Conservation (phyloP, 2,113 vertebrate species). For the Trachemys scripta region DNA sequence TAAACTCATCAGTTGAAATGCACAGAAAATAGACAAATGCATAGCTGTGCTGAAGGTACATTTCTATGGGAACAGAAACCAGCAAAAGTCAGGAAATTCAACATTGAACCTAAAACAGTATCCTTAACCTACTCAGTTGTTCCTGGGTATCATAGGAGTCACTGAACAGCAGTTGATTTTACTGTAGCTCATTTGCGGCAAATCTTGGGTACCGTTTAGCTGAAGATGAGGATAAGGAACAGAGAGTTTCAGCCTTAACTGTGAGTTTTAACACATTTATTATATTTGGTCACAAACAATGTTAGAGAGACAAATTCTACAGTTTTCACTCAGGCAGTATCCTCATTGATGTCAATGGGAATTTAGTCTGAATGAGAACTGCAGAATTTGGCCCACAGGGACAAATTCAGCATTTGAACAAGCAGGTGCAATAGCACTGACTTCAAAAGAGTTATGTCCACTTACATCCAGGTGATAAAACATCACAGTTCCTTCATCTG, state of each 20-base stretch:
- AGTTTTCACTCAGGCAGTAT: neutral
- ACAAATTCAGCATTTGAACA: neutral
- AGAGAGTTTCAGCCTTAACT: neutral
- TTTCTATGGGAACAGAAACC: conserved; percentile 22
- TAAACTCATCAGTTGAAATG: neutral
- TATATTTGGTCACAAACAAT: neutral
- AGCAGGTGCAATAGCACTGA: neutral
- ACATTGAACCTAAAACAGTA: neutral
- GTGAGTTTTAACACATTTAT: neutral
- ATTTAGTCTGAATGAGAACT: neutral
- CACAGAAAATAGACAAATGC: neutral
- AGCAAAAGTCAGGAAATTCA: neutral
- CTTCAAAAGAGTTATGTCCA: accelerated
- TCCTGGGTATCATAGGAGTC: neutral
- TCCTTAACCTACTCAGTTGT: neutral
- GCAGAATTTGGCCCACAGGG: neutral
- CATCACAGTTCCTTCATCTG: accelerated
- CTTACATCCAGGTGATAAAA: accelerated
- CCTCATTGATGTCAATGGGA: neutral
- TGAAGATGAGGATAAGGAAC: neutral
- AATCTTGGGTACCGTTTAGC: neutral
- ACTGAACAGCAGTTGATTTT: neutral
- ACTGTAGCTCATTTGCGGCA: neutral
- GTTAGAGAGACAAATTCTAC: neutral
- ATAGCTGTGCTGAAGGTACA: neutral